phyloP scores from a whole-genome alignment of 2,113 vertebrate species.

The Collichthys lucidus region DNA sequence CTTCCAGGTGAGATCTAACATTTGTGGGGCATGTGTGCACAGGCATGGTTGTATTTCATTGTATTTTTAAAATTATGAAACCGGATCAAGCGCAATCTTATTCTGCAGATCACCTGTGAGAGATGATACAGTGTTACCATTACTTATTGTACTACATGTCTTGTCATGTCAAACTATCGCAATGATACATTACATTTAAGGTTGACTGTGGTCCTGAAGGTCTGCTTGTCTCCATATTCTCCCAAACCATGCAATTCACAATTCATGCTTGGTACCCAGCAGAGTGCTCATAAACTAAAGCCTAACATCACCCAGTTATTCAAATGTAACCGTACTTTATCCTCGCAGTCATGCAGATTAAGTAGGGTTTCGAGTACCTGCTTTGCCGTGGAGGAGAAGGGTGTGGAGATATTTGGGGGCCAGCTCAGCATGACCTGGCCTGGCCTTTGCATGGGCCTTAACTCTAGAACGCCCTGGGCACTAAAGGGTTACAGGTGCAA shows the following conservation, averaged over 20 bases:
- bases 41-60: background rate
- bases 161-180: background rate
- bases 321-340: slow-evolving; percentile 8
- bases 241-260: slow-evolving; percentile 28
- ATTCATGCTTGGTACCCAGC: slow-evolving; percentile 39
- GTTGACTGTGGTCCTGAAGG: background rate
- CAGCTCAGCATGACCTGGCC: slow-evolving; percentile 46
- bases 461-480: slow-evolving; percentile 81
- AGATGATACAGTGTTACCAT: slow-evolving; percentile 5
- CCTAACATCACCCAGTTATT: slow-evolving; percentile 27
- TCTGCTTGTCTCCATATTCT: background rate
- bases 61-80: background rate
- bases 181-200: background rate
- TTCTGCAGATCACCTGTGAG: background rate
- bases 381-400: slow-evolving; percentile 54
- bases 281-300: slow-evolving; percentile 10
- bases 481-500: slow-evolving; percentile 86
- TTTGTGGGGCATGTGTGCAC: background rate
- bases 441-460: slow-evolving; percentile 61
- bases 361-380: slow-evolving; percentile 79
- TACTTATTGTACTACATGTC: background rate
- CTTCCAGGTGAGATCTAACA: background rate
- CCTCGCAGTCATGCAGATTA: slow-evolving; percentile 70
- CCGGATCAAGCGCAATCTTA: background rate
- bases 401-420: slow-evolving; percentile 48